Conservation (phyloP, 2,888 invertebrate genomes). For the Adineta ricciae region DNA sequence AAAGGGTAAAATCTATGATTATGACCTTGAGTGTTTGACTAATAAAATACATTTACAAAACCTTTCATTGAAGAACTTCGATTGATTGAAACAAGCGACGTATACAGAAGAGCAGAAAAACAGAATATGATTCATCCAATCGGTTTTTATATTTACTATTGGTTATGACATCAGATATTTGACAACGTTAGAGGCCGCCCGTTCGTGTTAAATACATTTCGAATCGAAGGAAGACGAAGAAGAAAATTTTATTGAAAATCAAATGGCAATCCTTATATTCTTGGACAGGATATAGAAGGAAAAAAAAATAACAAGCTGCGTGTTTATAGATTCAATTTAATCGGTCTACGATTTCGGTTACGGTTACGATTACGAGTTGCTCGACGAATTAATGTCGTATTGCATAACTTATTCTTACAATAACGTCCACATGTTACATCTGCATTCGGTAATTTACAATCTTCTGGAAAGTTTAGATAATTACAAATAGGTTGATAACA, state of each 20-base stretch:
- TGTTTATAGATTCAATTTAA: too few species aligned
- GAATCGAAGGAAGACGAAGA: too few species aligned
- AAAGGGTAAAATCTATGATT: not conserved
- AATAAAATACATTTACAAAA: not conserved
- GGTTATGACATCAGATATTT: not conserved
- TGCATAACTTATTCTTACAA: constrained; percentile 10
- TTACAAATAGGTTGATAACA: not conserved
- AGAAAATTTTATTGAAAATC: too few species aligned
- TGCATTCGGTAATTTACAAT: constrained; percentile 16
- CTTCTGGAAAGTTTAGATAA: not conserved
- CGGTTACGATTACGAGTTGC: not conserved
- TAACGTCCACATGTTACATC: constrained; percentile 9
- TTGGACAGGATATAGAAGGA: too few species aligned
- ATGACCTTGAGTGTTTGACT: not conserved
- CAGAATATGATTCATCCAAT: not conserved
- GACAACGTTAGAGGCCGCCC: not conserved
- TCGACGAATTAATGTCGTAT: not conserved
- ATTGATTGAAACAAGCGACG: not conserved
- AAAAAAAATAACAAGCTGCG: too few species aligned
- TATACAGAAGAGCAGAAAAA: not conserved
- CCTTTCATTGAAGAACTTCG: not conserved
- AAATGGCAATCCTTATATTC: too few species aligned
- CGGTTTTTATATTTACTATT: not conserved
- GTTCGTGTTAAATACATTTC: not conserved
- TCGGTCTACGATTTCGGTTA: not conserved